Evolutionary conservation across 2,888 invertebrate genomes (phyloP), one percentile per base, ranked within the genome.

Genomic region (Abscondita cerata): DNA sequence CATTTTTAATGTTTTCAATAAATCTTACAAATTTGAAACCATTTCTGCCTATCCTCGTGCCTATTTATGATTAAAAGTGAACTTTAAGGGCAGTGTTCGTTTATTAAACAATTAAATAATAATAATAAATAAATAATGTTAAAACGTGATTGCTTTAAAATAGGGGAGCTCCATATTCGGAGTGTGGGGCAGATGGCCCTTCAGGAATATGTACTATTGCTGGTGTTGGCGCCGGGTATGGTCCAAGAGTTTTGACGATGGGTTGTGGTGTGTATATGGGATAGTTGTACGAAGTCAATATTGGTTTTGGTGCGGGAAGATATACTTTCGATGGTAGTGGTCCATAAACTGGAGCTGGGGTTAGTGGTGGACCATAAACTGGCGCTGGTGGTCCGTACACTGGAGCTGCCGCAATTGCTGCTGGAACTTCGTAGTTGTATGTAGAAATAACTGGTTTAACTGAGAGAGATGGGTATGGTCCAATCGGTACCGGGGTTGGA

Each of bases 181-280:
- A 11, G 34, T 51, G 51, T 36, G 51, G 51, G 33, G 12, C 34
- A 33, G 34, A 9, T 33, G 51, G 51, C 2, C 12, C 15, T 51
- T 51, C 51, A 12, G 51, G 51, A 51, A 51, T 51, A 31, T 33
- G 25, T 25, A 33, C 48, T 33, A 48, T 15, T n/a, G n/a, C n/a
- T 9, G 52, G 52, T 40, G 52, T 12, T 1, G 52, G 52, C 20
- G 52, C 52, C 2, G 52, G 52, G 19, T 52, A 52, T 40, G 52
- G 41, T n/a, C 9, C 41, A 5, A 15, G 8, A 8, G n/a, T 51
- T 25, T 15, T 13, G 19, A 52, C 11, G 12, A 40, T 38, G 2
- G 40, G 40, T 19, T 19, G 40, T 38, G 52, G 52, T 19, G 40
- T 12, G 9, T 31, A 25, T 33, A 48, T 15, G 5, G 19, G 19